phyloP scores from a whole-genome alignment of 2,888 invertebrate species.

The Gymnosoma rotundatum region DNA sequence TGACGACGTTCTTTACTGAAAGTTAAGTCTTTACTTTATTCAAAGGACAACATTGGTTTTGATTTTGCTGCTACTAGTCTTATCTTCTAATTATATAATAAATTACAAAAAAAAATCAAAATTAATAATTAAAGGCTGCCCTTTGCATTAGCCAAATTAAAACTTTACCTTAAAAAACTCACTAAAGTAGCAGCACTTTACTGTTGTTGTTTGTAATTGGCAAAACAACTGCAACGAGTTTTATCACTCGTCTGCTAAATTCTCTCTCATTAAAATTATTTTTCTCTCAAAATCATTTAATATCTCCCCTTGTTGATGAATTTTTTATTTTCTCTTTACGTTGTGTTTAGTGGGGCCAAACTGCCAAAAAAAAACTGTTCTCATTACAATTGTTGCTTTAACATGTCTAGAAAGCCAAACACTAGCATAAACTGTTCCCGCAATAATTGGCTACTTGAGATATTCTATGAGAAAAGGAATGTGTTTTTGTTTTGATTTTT shows the following conservation, averaged over 20 bases:
- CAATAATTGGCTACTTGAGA: conserved; percentile 29
- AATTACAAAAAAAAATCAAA: too few relatives aligned
- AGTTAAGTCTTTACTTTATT: too few relatives aligned
- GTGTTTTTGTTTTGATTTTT: conserved; percentile 40
- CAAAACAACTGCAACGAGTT: conserved; percentile 42
- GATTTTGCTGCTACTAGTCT: too few relatives aligned
- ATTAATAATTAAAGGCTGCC: too few relatives aligned
- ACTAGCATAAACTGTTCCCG: conserved; percentile 34
- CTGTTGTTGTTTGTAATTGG: conserved; percentile 37
- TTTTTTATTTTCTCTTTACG: neutral
- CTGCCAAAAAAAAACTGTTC: conserved; percentile 39
- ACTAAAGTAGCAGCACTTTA: conserved; percentile 13
- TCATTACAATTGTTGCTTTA: conserved; percentile 68
- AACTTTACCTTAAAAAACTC: neutral
- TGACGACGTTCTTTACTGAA: too few relatives aligned
- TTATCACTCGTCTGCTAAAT: conserved; percentile 42
- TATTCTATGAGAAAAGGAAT: neutral
- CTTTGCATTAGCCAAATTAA: too few relatives aligned
- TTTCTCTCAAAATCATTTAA: neutral
- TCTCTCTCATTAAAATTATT: conserved; percentile 3
- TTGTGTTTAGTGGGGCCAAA: neutral
- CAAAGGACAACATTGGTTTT: too few relatives aligned
- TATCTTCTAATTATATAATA: too few relatives aligned
- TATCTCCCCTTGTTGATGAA: neutral
- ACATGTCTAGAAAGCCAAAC: conserved; percentile 10